phyloP scores from a whole-genome alignment of 2,888 invertebrate genomes.

The Leptura quadrifasciata region DNA sequence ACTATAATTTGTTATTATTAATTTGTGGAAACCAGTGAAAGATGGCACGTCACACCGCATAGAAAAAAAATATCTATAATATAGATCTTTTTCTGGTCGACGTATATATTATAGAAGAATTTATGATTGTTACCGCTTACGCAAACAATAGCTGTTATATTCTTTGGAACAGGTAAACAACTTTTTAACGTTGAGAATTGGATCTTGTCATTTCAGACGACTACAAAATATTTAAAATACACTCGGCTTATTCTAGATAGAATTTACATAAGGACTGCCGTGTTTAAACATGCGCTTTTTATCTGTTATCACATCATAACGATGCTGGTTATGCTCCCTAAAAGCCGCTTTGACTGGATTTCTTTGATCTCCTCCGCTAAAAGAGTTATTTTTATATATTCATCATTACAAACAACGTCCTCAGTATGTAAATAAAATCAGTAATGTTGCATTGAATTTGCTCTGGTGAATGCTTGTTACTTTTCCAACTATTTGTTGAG shows the following conservation, averaged over 20 bases:
- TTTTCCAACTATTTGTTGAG: not conserved
- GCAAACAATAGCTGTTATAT: not conserved
- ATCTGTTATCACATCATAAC: constrained; percentile 39
- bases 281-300: constrained; percentile 39
- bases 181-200: not conserved
- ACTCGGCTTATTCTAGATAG: constrained; percentile 9
- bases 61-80: no score
- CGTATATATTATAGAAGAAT: no score
- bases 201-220: not conserved
- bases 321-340: constrained; percentile 28
- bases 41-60: no score
- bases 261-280: constrained; percentile 34
- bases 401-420: not conserved
- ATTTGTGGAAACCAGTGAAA: no score
- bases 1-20: no score
- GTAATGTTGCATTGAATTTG: not conserved
- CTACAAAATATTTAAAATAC: not conserved
- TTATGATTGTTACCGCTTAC: no score
- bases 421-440: not conserved
- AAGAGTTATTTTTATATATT: constrained; percentile 7
- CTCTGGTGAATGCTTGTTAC: not conserved
- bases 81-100: no score
- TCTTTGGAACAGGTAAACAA: not conserved
- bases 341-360: constrained; percentile 20
- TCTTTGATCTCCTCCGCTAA: constrained; percentile 34